Percentiles rank a stretch among this genome's conserved stretches.
These are phyloP conservation scores for Chlamydotis undulata DNA, from an alignment of 2,113 vertebrate genomes.

Conservation along the genomic window DNA sequence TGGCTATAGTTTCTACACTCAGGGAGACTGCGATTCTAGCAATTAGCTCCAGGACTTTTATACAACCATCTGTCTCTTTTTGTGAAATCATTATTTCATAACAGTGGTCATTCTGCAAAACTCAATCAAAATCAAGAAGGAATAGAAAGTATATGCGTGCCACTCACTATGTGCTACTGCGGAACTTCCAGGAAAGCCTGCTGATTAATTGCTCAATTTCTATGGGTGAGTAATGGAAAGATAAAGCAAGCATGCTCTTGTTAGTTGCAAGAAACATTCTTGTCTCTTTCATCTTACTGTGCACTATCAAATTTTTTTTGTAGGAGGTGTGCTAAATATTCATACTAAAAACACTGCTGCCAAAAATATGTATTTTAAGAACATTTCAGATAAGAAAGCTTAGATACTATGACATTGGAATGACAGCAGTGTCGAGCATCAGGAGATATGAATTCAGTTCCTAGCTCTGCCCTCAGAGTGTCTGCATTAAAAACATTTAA, in stretches of 20 bases:
- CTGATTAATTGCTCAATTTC: background rate
- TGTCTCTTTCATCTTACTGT: background rate
- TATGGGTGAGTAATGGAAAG: background rate
- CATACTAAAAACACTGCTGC: background rate
- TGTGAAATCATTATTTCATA: background rate
- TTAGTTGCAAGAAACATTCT: background rate
- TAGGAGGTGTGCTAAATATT: background rate
- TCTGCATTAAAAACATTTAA: background rate
- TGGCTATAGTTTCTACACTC: background rate
- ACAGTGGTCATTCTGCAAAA: background rate
- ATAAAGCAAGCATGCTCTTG: background rate
- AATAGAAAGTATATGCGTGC: background rate
- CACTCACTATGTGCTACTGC: background rate
- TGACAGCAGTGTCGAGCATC: background rate
- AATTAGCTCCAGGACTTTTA: background rate
- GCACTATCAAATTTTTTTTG: background rate
- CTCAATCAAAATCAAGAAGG: background rate
- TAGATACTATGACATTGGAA: background rate
- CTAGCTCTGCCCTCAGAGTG: background rate
- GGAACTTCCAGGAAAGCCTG: background rate
- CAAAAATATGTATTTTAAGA: background rate
- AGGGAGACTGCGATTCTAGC: background rate
- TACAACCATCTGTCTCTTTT: background rate
- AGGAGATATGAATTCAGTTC: background rate
- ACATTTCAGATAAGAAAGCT: background rate